Percentiles rank a stretch among this genome's conserved stretches.
phyloP scores from a whole-genome alignment of 2,888 invertebrate genomes.

The Nesidiocoris tenuis region DNA sequence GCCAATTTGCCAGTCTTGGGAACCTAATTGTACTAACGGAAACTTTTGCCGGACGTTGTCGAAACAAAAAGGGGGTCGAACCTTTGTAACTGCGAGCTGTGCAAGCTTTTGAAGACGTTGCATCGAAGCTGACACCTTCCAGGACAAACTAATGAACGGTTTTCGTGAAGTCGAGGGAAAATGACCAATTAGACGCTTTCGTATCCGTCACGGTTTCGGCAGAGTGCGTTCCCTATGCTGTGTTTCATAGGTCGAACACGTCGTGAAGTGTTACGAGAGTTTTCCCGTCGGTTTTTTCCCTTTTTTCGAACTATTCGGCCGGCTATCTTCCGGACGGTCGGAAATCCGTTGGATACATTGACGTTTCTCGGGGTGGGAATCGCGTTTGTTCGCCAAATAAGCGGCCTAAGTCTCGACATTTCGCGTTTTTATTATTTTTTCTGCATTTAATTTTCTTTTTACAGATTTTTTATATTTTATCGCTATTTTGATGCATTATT shows the following conservation, averaged over 20 bases:
- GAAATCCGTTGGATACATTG: background rate
- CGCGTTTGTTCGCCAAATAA: background rate
- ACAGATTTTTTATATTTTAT: too few relatives aligned
- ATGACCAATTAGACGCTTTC: conserved; percentile 12
- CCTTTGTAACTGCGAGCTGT: background rate
- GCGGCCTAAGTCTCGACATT: background rate
- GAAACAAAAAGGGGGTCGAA: background rate
- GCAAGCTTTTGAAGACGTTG: background rate
- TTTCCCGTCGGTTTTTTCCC: background rate
- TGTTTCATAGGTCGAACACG: background rate
- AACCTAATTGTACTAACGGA: too few relatives aligned
- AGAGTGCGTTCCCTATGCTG: background rate
- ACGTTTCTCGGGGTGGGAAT: background rate
- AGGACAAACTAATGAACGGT: conserved; percentile 14
- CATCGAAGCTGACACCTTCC: background rate
- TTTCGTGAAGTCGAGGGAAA: conserved; percentile 15
- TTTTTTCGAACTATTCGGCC: background rate
- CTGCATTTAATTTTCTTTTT: too few relatives aligned
- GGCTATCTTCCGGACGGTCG: background rate
- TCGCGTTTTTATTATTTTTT: too few relatives aligned
- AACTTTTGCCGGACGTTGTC: background rate
- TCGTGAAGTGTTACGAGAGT: background rate
- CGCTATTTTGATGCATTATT: too few relatives aligned
- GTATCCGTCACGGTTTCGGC: background rate
- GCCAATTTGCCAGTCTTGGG: too few relatives aligned